phyloP scores from a whole-genome alignment of 2,113 vertebrate genomes.

The Orthonyx spaldingii region DNA sequence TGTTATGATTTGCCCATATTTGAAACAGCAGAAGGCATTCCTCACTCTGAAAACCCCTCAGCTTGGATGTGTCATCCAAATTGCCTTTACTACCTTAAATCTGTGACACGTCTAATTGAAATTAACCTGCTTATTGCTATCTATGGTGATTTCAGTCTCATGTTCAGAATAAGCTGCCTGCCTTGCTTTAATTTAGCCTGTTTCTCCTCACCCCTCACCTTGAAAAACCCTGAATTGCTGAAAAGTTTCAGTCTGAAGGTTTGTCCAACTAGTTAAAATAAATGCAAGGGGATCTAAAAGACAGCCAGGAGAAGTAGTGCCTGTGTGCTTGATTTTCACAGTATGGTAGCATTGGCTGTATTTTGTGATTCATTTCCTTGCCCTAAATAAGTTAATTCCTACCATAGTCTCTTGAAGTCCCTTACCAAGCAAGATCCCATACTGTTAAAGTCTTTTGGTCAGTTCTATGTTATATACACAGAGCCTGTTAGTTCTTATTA shows the following conservation, averaged over 20 bases:
- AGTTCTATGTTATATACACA: not conserved
- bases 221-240: not conserved
- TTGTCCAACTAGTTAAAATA: not conserved
- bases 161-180: not conserved
- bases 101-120: not conserved
- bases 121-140: not conserved
- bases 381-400: slow-evolving; percentile 15
- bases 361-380: not conserved
- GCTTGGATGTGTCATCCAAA: not conserved
- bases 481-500: not conserved
- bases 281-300: not conserved
- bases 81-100: not conserved
- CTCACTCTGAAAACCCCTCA: not conserved
- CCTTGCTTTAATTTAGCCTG: not conserved
- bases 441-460: not conserved
- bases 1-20: not conserved
- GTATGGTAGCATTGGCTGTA: not conserved
- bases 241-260: not conserved
- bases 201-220: not conserved
- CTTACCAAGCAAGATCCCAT: not conserved
- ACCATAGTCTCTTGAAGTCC: not conserved
- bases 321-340: not conserved
- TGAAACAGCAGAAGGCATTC: not conserved
- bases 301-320: not conserved
- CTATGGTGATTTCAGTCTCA: not conserved